phyloP scores from a whole-genome alignment of 1,140 invertebrate species.

The Drosophila subobscura region DNA sequence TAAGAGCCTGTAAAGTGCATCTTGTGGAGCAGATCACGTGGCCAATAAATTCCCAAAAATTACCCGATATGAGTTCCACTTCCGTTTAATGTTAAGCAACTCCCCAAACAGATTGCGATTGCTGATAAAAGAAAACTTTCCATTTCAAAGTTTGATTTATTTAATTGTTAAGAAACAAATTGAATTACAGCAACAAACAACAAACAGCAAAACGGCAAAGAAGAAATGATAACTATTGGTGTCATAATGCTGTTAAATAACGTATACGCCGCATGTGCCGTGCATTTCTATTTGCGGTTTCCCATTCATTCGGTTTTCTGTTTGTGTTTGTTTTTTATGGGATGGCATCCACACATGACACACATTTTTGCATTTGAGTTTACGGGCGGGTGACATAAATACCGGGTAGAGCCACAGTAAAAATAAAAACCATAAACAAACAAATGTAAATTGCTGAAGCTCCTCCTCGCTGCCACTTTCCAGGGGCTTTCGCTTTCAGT shows the following conservation, averaged over 20 bases:
- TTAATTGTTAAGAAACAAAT: constrained; percentile 59
- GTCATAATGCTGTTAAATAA: constrained; percentile 78
- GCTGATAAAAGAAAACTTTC: constrained; percentile 51
- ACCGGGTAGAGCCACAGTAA: constrained; percentile 13
- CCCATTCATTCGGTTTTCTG: constrained; percentile 13
- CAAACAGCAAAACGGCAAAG: constrained; percentile 12
- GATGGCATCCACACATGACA: constrained; percentile 66
- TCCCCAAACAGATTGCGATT: constrained; percentile 1
- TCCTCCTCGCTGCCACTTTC: constrained; percentile 11
- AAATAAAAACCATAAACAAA: constrained; percentile 52
- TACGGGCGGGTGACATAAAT: constrained; percentile 58
- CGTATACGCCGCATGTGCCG: constrained; percentile 66
- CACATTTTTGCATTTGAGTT: constrained; percentile 69
- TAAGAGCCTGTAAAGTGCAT: too few species aligned
- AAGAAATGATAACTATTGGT: constrained; percentile 57
- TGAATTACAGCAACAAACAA: constrained; percentile 18
- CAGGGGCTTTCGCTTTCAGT: constrained; percentile 56
- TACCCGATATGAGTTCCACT: neutral
- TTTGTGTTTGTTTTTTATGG: constrained; percentile 44
- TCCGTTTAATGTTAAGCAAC: constrained; percentile 22
- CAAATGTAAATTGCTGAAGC: constrained; percentile 60
- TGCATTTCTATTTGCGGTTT: constrained; percentile 69
- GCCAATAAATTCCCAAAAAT: neutral
- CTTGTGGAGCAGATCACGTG: neutral
- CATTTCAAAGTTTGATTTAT: constrained; percentile 53